Evolutionary conservation across 2,113 vertebrate genomes (phyloP), one percentile per base, ranked within the genome.

Genomic region (Reinhardtius hippoglossoides): DNA sequence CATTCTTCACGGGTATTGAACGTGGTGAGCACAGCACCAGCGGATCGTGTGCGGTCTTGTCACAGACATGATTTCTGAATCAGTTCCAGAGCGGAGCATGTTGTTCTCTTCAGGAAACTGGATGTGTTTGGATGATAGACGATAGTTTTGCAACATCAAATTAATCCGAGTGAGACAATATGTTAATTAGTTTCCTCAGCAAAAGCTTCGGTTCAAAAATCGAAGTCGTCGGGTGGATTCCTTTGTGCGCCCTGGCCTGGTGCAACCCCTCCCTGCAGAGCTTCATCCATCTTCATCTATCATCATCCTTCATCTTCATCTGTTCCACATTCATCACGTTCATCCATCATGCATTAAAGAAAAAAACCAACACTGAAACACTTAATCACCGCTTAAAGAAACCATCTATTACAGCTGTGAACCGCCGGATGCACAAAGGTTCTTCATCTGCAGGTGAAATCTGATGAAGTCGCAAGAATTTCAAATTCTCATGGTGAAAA

Each of bases 1-100:
- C 82, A 88, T 89, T 88, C 82, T 73, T 91, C 60, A 46, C 0
- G 72, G 72, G 62, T 78, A 67, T 74, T 89, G 87, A 83, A 64
- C 31, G 71, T 37, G 68, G 44, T 40, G 67, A 80, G 40, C 67
- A 21, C 76, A 65, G 59, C 64, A 23, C 54, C 40, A 13, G 35
- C 40, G 40, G 40, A 37, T 77, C 20, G 58, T 66, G 80, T 83
- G 87, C 78, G 82, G 77, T 77, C 79, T 64, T n/a, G 78, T 80
- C 76, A 62, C 69, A 44, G 42, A 58, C 55, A 14, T 44, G 4
- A 57, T 80, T 78, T 84, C 67, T 67, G 81, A 81, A 78, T 76
- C 74, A 26, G 67, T 8, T 14, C 55, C 68, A 44, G 44, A 27
- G 56, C 0, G 24, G 78, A 70, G 46, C 37, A 20, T 52, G 37